A percentile compares a stretch with the other conserved stretches of the same genome.
Evolutionary conservation across 2,888 invertebrate genomes (phyloP).

Genomic region (Melanostoma scalare): DNA sequence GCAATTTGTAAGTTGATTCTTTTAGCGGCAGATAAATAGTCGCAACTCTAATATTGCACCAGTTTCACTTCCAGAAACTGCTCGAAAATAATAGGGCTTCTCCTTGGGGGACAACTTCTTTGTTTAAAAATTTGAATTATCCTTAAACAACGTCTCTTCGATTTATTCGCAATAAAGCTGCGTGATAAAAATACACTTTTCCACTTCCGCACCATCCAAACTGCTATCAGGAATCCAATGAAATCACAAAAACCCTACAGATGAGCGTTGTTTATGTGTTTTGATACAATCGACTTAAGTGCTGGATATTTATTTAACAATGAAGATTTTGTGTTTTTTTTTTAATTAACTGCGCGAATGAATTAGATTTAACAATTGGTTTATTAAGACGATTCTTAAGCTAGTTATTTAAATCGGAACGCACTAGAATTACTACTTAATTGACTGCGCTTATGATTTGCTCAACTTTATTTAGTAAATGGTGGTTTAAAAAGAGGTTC

Average conservation of each 20-base stretch:
- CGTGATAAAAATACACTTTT: constrained; percentile 42
- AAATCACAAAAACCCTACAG: not conserved
- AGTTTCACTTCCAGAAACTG: constrained; percentile 13
- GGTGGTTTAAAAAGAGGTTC: constrained; percentile 59
- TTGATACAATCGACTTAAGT: constrained; percentile 14
- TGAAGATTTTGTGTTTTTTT: no score
- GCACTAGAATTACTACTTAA: constrained; percentile 51
- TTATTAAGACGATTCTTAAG: constrained; percentile 37
- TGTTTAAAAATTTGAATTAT: constrained; percentile 38
- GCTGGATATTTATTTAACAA: not conserved
- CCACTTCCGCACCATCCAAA: constrained; percentile 66
- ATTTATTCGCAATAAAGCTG: constrained; percentile 53
- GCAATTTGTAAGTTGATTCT: not conserved
- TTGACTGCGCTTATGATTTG: constrained; percentile 49
- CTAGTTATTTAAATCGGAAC: constrained; percentile 39
- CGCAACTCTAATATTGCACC: not conserved
- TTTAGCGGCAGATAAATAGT: no score
- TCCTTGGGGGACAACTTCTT: constrained; percentile 30
- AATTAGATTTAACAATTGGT: constrained; percentile 16
- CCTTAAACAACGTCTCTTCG: constrained; percentile 40
- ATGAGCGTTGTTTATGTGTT: not conserved
- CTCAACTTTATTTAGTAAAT: constrained; percentile 40
- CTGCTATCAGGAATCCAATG: not conserved
- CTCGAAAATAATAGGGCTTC: constrained; percentile 9
- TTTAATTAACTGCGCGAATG: constrained; percentile 14